Evolutionary conservation across 2,113 vertebrate genomes (phyloP).

Genomic region (Bubalus kerabau): DNA sequence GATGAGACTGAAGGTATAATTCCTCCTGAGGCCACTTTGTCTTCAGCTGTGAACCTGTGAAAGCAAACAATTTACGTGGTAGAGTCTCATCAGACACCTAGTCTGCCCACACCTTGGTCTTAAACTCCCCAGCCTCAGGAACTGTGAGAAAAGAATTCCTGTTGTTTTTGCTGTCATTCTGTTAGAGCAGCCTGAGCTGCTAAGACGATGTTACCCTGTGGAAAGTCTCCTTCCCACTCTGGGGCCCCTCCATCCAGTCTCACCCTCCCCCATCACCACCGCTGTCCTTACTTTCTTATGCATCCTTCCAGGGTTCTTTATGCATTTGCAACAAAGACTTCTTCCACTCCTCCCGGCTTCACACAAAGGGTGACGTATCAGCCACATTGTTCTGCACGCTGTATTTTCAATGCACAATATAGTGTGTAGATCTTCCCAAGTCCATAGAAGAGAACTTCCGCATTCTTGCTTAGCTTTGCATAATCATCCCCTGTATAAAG

Average conservation of each 20-base stretch:
- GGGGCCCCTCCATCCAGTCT: accelerated
- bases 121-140: neutral
- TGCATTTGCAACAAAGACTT: neutral
- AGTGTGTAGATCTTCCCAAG: neutral
- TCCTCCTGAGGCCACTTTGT: neutral
- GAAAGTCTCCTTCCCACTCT: neutral
- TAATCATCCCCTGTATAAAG: neutral
- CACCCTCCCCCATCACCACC: neutral
- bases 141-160: neutral
- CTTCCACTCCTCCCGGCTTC: neutral
- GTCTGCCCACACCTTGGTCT: neutral
- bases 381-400: neutral
- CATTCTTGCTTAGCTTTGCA: neutral
- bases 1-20: neutral
- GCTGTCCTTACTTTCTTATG: neutral
- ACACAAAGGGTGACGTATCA: neutral
- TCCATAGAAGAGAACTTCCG: neutral
- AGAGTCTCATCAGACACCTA: neutral
- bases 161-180: neutral
- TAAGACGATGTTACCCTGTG: neutral
- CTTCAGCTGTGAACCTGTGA: neutral
- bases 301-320: neutral
- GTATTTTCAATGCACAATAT: neutral
- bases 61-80: neutral
- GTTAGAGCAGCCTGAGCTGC: neutral